These are phyloP conservation scores for Aphis craccivora DNA, from an alignment of 1,140 invertebrate species.

Conservation along the genomic window DNA sequence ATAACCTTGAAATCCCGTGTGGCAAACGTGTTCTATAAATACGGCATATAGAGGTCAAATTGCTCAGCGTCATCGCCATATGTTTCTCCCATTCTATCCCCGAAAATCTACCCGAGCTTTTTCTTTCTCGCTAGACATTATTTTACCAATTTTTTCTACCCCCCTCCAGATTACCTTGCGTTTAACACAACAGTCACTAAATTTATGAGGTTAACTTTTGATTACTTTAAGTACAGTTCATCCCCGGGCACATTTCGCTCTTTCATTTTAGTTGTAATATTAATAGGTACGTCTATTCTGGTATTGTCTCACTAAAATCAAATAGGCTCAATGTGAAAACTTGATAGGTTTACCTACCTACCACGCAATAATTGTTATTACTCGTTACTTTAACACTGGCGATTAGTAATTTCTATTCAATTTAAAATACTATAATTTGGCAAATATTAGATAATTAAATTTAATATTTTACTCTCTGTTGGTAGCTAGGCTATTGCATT, in stretches of 20 bases:
- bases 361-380: too few relatives aligned
- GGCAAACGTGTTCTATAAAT: constrained; percentile 40
- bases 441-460: neutral
- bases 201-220: neutral
- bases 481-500: neutral
- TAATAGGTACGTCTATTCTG: neutral
- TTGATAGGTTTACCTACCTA: too few relatives aligned
- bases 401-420: neutral
- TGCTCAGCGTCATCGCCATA: neutral
- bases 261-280: neutral
- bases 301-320: neutral
- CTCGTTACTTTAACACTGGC: too few relatives aligned
- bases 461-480: neutral
- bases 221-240: neutral
- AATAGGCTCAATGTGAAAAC: too few relatives aligned
- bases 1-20: constrained; percentile 48
- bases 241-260: neutral
- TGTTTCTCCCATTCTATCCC: neutral
- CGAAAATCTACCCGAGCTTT: neutral
- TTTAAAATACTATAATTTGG: neutral
- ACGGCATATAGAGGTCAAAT: constrained; percentile 1
- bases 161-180: neutral
- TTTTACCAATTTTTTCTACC: neutral
- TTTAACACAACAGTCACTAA: too few relatives aligned
- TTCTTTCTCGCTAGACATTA: neutral